Base-by-base conservation (phyloP, 2,113 vertebrate genomes). In the Fukomys damarensis region DNA sequence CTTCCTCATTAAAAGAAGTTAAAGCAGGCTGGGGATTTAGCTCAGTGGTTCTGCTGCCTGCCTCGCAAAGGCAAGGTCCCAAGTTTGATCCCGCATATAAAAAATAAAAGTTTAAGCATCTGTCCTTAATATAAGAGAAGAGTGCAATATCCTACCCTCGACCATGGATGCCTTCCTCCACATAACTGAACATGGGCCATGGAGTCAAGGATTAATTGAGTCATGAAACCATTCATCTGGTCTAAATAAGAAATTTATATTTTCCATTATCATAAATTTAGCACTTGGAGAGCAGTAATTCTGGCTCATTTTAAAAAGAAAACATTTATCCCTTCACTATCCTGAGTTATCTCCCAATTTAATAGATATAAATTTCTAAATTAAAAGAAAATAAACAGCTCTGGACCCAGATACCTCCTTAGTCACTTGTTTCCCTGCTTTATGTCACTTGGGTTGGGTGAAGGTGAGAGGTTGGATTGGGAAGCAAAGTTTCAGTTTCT, bases 221-320 rank as follows among this genome's bases (percentile, higher is more conserved):
- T 24, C 68, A 63, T 89, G 38, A 94, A 96, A 84, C 35, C n/a
- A 28, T 74, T 70, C 63, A 56, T 86, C 32, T 97, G 46, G 13
- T 92, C 74, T 96, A 92, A 91, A 86, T n/a, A 92, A 95, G 96
- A 82, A 85, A 95, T 72, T 76, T 72, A 59, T 91, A 82, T 63
- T 93, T 38, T n/a, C 52, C 20, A 58, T 95, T 93, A 85, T 24
- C 77, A 30, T 94, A 94, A 91, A 94, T 80, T 82, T 91, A 89
- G 88, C 58, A 88, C 52, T 52, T 63, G 46, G 52, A 89, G 86
- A 88, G 52, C n/a, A 85, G 86, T 82, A 92, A 91, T 89, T 89
- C 38, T 89, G 79, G 72, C 65, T 95, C 59, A 16, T 77, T 92
- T 91, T 93, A 22, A 80, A 88, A 90, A 91, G n/a, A 85, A 95